Conservation (phyloP, 2,113 vertebrate species). For the human (Homo sapiens) region DNA sequence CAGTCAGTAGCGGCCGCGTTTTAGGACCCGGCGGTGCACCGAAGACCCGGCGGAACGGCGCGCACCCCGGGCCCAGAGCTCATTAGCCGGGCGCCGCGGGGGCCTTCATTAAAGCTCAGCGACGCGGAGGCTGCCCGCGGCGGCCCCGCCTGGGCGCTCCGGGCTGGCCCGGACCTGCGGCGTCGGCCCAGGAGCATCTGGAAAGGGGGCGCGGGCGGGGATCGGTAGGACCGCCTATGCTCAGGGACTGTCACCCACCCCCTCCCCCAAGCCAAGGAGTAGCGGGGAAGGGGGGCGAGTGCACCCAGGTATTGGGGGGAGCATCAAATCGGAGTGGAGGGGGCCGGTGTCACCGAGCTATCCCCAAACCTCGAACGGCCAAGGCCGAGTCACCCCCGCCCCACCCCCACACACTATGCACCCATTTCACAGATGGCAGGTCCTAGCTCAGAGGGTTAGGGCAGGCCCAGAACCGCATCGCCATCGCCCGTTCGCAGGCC, state of each 20-base stretch:
- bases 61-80: not conserved
- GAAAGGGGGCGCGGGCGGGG: not conserved
- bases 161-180: not conserved
- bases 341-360: not conserved
- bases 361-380: not conserved
- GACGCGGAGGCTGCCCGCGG: not conserved
- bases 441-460: not conserved
- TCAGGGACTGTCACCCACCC: no score
- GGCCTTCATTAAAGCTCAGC: constrained; percentile 50
- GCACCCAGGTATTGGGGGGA: not conserved
- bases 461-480: not conserved
- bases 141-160: not conserved
- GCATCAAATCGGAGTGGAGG: not conserved
- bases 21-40: not conserved
- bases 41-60: not conserved
- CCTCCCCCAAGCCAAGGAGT: not conserved
- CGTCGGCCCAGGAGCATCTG: not conserved
- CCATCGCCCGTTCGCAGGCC: not conserved
- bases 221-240: fast-evolving
- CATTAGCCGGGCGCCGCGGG: not conserved
- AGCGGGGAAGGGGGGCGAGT: no score
- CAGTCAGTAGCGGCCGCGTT: fast-evolving
- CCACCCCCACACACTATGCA: not conserved
- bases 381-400: not conserved
- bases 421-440: not conserved